Percentiles rank a stretch among this genome's conserved stretches.
Conservation (phyloP, 1,140 invertebrate genomes). For the Anastrepha obliqua region DNA sequence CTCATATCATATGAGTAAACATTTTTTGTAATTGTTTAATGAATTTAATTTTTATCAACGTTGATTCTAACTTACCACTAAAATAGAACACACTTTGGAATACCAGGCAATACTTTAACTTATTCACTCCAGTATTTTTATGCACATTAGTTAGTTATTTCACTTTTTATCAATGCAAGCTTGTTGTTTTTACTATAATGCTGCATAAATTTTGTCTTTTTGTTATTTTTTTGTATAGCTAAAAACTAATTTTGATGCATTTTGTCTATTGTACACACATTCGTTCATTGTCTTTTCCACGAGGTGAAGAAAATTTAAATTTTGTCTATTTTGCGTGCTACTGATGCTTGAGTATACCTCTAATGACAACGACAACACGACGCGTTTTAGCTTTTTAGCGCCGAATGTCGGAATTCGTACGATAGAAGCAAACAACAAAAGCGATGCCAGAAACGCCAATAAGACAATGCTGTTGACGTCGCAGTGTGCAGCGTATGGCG, state of each 20-base stretch:
- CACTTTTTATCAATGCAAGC: neutral
- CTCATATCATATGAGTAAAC: neutral
- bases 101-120: no score
- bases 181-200: neutral
- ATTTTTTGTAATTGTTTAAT: neutral
- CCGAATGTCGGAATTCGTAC: conserved; percentile 40
- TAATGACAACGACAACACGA: conserved; percentile 45
- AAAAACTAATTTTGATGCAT: conserved; percentile 3
- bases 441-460: conserved; percentile 12
- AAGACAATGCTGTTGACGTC: neutral
- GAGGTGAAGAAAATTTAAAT: conserved; percentile 35
- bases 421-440: conserved; percentile 4
- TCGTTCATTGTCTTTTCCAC: conserved; percentile 14
- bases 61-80: conserved; percentile 24
- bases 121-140: no score
- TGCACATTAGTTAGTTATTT: neutral
- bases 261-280: conserved; percentile 26
- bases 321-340: conserved; percentile 46
- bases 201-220: conserved; percentile 2
- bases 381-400: conserved; percentile 45
- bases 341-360: conserved; percentile 5
- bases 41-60: neutral
- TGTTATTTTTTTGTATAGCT: neutral
- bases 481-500: neutral
- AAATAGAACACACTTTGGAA: neutral